Percentiles rank a stretch among this genome's conserved stretches.
Evolutionary conservation across 2,113 vertebrate species (phyloP).

Genomic region (Oreocharis arfaki): DNA sequence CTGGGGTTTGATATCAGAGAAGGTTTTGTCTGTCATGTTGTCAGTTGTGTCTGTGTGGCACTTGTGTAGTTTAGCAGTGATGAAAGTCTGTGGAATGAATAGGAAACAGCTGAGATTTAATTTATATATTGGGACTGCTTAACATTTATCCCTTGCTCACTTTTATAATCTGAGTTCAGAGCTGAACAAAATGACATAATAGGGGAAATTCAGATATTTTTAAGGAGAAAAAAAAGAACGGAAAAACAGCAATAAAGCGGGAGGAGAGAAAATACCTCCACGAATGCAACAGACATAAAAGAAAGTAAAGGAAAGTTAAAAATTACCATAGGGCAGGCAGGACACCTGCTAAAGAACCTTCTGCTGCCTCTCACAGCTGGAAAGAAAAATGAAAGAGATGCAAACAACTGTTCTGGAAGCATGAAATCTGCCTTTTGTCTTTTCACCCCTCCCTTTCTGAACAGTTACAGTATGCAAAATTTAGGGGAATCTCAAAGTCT

Average conservation of each 20-base stretch:
- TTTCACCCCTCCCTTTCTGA: slow-evolving; percentile 66
- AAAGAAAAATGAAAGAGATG: slow-evolving; percentile 81
- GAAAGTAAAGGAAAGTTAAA: slow-evolving; percentile 78
- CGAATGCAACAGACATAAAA: slow-evolving; percentile 72
- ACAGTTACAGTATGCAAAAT: slow-evolving; percentile 82
- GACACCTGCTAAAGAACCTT: slow-evolving; percentile 80
- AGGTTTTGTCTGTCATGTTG: neutral
- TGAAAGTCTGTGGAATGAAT: neutral
- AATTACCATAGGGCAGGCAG: slow-evolving; percentile 77
- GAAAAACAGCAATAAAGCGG: slow-evolving; percentile 33
- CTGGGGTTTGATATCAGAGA: neutral
- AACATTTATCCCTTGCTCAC: neutral
- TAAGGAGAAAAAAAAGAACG: neutral
- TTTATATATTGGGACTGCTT: slow-evolving; percentile 18
- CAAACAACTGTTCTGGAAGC: slow-evolving; percentile 76
- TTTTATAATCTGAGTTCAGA: slow-evolving; percentile 1
- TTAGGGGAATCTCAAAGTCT: slow-evolving; percentile 72
- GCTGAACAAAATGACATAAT: slow-evolving; percentile 32
- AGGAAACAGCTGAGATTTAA: slow-evolving; percentile 22
- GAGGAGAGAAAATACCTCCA: slow-evolving; percentile 36
- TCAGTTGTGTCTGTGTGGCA: neutral
- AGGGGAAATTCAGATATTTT: slow-evolving; percentile 40
- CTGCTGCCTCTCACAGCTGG: slow-evolving; percentile 78
- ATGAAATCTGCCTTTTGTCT: slow-evolving; percentile 80
- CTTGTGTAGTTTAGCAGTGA: neutral